Evolutionary conservation across 2,888 invertebrate species (phyloP).

Genomic region (Melipona bicolor): DNA sequence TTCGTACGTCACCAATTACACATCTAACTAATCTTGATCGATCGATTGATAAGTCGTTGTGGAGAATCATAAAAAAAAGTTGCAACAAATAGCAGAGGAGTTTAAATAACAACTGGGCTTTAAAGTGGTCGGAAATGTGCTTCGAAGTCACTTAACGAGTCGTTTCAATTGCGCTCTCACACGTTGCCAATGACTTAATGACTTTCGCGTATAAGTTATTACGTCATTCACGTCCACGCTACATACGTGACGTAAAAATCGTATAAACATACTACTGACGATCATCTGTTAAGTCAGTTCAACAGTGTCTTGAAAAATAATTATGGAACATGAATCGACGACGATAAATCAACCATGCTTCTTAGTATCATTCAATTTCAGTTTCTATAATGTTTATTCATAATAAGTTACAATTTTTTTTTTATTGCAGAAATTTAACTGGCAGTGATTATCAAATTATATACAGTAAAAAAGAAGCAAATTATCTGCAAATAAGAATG

Average conservation of each 20-base stretch:
- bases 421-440: not conserved
- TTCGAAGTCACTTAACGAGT: slow-evolving; percentile 65
- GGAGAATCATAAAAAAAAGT: not conserved
- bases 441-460: not conserved
- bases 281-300: slow-evolving; percentile 51
- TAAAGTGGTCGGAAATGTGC: slow-evolving; percentile 51
- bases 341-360: slow-evolving; percentile 26
- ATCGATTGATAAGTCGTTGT: not conserved
- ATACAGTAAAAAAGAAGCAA: not conserved
- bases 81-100: not conserved
- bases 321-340: slow-evolving; percentile 25
- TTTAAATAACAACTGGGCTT: slow-evolving; percentile 13
- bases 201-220: slow-evolving; percentile 67
- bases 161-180: slow-evolving; percentile 69
- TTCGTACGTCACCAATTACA: not conserved
- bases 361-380: not conserved
- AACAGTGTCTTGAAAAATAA: slow-evolving; percentile 34
- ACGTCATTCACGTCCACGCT: slow-evolving; percentile 63
- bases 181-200: slow-evolving; percentile 63
- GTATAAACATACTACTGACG: slow-evolving; percentile 34
- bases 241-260: slow-evolving; percentile 54
- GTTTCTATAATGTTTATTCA: not conserved
- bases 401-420: not conserved
- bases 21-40: not conserved
- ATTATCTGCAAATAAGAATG: not conserved